Base-by-base conservation (phyloP, 2,888 invertebrate species). In the Microctonus hyperodae region DNA sequence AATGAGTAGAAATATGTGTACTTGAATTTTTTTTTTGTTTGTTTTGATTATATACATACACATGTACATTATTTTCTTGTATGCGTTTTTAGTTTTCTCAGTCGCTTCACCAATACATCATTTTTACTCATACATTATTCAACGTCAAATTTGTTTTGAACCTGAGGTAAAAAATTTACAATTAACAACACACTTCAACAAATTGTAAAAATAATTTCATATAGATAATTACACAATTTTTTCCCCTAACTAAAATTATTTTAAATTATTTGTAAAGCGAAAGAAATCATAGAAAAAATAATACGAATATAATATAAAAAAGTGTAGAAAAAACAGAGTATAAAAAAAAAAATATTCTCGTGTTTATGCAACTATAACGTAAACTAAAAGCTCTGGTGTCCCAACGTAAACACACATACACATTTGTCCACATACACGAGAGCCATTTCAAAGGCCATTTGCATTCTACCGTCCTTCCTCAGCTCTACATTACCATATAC, bases 331-430 rank as follows among this genome's bases (percentile, higher is more conserved):
- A 44, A 44, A 44, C 7, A 1, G 44, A 16, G 16, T 6, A 16
- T 7, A 44, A 16, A 16, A 44, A 28, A 55, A 35, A 44, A 40
- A 56, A 56, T 40, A 2, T n/a, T n/a, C n/a, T n/a, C n/a, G 5
- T 73, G 74, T 71, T 77, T 77, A 78, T 77, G 75, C 76, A 77
- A 76, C 73, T 75, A n/a, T n/a, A 69, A 72, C 73, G 74, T 78
- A 78, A 77, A 78, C 76, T 77, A 76, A 77, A 78, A 79, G 72
- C 75, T 74, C 76, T 73, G 69, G 78, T 78, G 75, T 76, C 76
- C 74, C 72, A 73, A 72, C 78, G 76, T 20, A 16, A 44, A 44
- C 20, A 44, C 0, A 44, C 6, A 16, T 20, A 44, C 44, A 16
- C 16, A 44, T 16, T 62, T 53, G 51, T 37, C 69, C 59, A 67